Base-by-base conservation (phyloP, 2,888 invertebrate genomes). In the Nephrotoma appendiculata region DNA sequence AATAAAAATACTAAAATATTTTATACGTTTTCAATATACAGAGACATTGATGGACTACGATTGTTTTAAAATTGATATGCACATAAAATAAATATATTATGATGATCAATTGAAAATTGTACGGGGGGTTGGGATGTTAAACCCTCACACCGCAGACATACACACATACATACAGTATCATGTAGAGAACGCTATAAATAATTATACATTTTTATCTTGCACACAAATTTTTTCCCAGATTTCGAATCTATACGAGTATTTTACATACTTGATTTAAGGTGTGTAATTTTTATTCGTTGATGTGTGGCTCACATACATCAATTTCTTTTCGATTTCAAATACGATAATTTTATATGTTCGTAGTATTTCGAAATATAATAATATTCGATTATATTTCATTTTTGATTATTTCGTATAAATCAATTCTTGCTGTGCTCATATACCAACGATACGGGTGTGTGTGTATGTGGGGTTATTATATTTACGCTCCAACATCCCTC, bases 41-140 rank as follows among this genome's bases (percentile, higher is more conserved):
- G 44, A 85, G 85, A 85, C 85, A 85, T 85, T 85, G 85, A 85
- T 85, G 85, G 85, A 85, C 85, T 85, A 85, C 43, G 42, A 44
- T 43, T 44, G 19, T 85, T 44, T 85, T 85, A 44, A 44, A 85
- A 85, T 85, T 85, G 85, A 85, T 85, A 85, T 85, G 85, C 85
- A 85, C 45, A 85, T 85, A 85, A 85, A 85, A 44, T 45, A 85
- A 19, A 85, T 19, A 85, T 85, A 85, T 83, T 83, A 84, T 84
- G 43, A 42, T 41, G 43, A 42, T 43, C 42, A 83, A 41, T 83
- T 83, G 83, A 83, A 83, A 41, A 83, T 41, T 41, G 5, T 41
- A 6, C 6, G 52, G 52, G 1, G 5, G 52, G 52, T 15, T 0
- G 31, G 19, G 31, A 6, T 44, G 44, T 57, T 19, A 6, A 57